Conservation (phyloP, 2,113 vertebrate species). For the Gasterosteus aculeatus region DNA sequence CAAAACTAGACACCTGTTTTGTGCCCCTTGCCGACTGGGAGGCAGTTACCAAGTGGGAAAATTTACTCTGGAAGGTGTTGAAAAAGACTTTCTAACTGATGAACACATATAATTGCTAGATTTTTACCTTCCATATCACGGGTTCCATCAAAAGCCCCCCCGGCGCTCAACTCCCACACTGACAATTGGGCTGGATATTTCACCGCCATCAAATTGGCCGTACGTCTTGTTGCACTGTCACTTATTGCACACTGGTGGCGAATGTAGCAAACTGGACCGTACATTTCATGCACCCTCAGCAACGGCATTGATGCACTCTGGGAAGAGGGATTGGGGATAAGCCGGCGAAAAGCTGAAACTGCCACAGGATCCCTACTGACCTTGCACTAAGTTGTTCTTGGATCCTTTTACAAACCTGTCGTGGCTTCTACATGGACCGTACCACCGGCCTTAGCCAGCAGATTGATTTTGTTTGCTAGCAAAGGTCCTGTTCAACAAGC, state of each 20-base stretch:
- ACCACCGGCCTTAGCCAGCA: slow-evolving; percentile 19
- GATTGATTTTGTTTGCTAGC: slow-evolving; percentile 17
- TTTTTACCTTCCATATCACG: slow-evolving; percentile 39
- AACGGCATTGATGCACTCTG: slow-evolving; percentile 31
- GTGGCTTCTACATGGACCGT: slow-evolving; percentile 3
- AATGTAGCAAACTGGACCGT: slow-evolving; percentile 39
- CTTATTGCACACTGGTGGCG: slow-evolving; percentile 69
- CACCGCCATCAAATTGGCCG: slow-evolving; percentile 61
- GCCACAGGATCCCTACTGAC: slow-evolving; percentile 41
- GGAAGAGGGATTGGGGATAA: slow-evolving; percentile 29
- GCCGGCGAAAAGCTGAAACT: slow-evolving; percentile 19
- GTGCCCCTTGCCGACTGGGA: neutral
- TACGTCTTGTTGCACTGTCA: slow-evolving; percentile 60
- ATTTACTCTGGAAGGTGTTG: slow-evolving; percentile 16
- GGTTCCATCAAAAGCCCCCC: slow-evolving; percentile 32
- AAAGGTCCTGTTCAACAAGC: slow-evolving; percentile 36
- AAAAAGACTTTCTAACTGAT: slow-evolving; percentile 7
- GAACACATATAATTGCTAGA: slow-evolving; percentile 35
- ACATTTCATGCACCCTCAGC: slow-evolving; percentile 34
- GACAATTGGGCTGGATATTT: slow-evolving; percentile 56
- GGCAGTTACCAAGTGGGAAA: slow-evolving; percentile 1
- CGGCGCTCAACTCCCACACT: slow-evolving; percentile 46
- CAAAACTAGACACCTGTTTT: neutral
- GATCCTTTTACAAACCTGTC: slow-evolving; percentile 31
- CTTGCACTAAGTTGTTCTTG: slow-evolving; percentile 43